Evolutionary conservation across 2,113 vertebrate genomes (phyloP), one percentile per base, ranked within the genome.

Genomic region (Oreotrochilus melanogaster): DNA sequence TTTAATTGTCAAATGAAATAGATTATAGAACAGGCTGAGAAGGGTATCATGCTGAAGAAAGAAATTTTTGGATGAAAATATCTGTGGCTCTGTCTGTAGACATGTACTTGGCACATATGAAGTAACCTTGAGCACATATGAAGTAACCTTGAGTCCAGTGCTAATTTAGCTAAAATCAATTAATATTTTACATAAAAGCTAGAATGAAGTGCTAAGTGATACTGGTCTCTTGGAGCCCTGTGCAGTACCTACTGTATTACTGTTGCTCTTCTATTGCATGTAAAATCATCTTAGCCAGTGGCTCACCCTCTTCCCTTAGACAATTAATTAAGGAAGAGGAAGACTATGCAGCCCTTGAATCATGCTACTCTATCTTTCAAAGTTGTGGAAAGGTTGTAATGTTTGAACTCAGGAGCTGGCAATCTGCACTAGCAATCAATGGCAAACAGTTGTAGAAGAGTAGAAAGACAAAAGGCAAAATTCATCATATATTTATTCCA

Each of bases 341-440:
- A 65, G 23, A 11, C 24, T 60, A 13, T 58, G 61, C 27, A 88
- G 56, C 5, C 50, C 54, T 89, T 81, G 39, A 81, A 37, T 78
- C 0, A 0, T 70, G 22, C 14, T 86, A 17, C 13, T 48, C 19
- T 18, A 3, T 28, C 47, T 82, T 82, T 88, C 42, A 54, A 12
- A 39, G 39, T 39, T 39, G 39, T 39, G 39, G 39, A 39, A 39
- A 39, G 39, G 39, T 39, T 39, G 39, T 39, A 39, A 54, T 27
- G 9, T 35, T 42, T 70, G 56, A 85, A 53, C 30, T 61, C 18
- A 61, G 86, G 31, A 78, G 22, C 22, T 71, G 57, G 24, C 51
- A 92, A 71, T 71, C 28, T 58, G 27, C 27, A 45, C 28, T 15
- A 48, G 27, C 37, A 81, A 21, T 88, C 90, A 81, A 85, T 78